phyloP scores from a whole-genome alignment of 30 jellyfish, hydroid and myxozoan species.

The Chrysaora quinquecirrha region DNA sequence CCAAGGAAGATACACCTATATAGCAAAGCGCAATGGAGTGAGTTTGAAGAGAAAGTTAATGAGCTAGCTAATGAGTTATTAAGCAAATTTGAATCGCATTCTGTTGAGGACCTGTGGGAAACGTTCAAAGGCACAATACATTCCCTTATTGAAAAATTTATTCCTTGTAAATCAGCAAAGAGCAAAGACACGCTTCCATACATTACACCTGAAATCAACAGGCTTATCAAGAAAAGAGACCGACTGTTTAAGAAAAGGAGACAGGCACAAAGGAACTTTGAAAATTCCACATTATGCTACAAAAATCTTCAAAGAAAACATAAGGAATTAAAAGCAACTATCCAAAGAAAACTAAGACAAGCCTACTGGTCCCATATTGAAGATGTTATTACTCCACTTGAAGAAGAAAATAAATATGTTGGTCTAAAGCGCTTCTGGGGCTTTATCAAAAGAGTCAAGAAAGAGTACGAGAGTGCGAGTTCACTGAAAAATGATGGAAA shows the following conservation, averaged over 20 bases:
- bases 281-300: not conserved
- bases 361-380: constrained; percentile 9
- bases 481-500: constrained; percentile 16
- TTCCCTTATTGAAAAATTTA: not conserved
- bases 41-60: not conserved
- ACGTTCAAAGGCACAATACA: constrained; percentile 3
- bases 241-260: constrained; percentile 24
- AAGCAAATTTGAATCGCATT: not conserved
- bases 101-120: constrained; percentile 10
- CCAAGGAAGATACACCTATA: constrained; percentile 17
- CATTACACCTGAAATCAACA: constrained; percentile 13
- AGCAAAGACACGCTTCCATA: not conserved
- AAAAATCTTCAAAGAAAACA: not conserved
- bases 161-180: not conserved
- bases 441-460: constrained; percentile 14
- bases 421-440: constrained; percentile 22
- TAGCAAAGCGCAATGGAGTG: constrained; percentile 28
- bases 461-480: not conserved
- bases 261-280: constrained; percentile 2
- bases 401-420: constrained; percentile 12
- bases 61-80: constrained; percentile 10
- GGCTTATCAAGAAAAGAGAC: constrained; percentile 8
- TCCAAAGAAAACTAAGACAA: constrained; percentile 3
- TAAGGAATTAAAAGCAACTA: not conserved
- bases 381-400: constrained; percentile 28